Evolutionary conservation across 2,113 vertebrate species (phyloP), one percentile per base, ranked within the genome.

Genomic region (Phalacrocorax brasilianus): DNA sequence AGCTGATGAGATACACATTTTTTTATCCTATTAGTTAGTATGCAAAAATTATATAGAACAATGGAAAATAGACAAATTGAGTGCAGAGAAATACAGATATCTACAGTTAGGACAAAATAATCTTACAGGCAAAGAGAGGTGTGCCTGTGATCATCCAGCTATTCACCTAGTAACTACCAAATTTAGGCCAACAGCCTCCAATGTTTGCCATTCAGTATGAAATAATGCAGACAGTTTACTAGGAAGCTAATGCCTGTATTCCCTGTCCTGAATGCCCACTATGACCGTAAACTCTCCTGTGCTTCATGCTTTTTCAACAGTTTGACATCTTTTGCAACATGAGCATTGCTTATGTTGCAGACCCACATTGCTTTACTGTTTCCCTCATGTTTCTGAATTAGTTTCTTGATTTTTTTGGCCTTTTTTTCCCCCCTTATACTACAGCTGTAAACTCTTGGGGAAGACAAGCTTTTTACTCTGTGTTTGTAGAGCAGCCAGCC

Each of bases 171-270:
- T 17, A 81, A 11, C 17, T 47, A 44, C 6, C 5, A 65, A 80
- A 68, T 70, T 32, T 42, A 52, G 7, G 49, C 7, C 13, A 56
- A 62, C 3, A 33, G 9, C 19, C 18, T 44, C 33, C 23, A 58
- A 17, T 4, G 8, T 47, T 74, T 75, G 14, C 38, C 5, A 50
- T 63, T 85, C 50, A 58, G 28, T 23, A 49, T 10, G 40, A 75
- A 89, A n/a, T 32, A 67, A 44, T 0, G 2, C 35, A 65, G n/a
- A 23, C 6, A 61, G 8, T 8, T 91, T 1, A 0, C 27, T 53
- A 35, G n/a, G 45, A 89, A 76, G 17, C 3, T 35, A 63, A 40
- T 40, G 15, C 4, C 18, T 72, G 9, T 76, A 9, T 14, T 91
- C 6, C 6, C 18, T 45, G 27, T 23, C 30, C 47, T 1, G 11